Evolutionary conservation across 2,113 vertebrate species (phyloP), one percentile per base, ranked within the genome.

Genomic region (Labrus mixtus): DNA sequence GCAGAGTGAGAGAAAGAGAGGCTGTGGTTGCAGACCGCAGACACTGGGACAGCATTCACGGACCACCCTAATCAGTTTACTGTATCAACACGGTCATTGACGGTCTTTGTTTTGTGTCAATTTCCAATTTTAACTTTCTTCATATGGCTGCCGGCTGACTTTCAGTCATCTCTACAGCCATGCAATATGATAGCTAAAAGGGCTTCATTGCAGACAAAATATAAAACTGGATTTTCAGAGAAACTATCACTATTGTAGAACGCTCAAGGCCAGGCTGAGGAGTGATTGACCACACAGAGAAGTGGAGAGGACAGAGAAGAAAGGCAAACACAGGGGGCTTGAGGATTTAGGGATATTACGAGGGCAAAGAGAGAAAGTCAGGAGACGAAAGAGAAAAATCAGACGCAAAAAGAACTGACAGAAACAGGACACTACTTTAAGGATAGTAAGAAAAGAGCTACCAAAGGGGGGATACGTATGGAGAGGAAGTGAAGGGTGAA

Each of bases 1-100:
- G 65, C 78, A 83, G 76, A 85, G 77, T 82, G 68, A 72, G 82
- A 87, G 67, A 76, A 68, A 79, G 65, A 68, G 73, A 86, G 84
- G 78, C 77, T 88, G 82, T 80, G 68, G 77, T 68, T 81, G 36
- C 39, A 77, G 74, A 74, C 67, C 76, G 65, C 76, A 85, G 84
- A 85, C 64, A 83, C 13, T 61, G 65, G 63, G 36, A 76, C 36
- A 73, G 64, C 62, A 58, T 71, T 82, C 69, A 73, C 76, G 29
- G 54, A 57, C 58, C 68, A 79, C 68, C 64, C 25, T 71, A 56
- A 87, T 79, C 69, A 68, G 67, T 68, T 73, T 81, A 79, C 65
- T 86, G 84, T 66, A 84, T 89, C 77, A 86, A 79, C 58, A 84
- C 33, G 36, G 56, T 73, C 65, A 71, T 48, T 76, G 56, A 85